Evolutionary conservation across 2,888 invertebrate genomes (phyloP), one percentile per base, ranked within the genome.

Genomic region (Cynaeus angustus): DNA sequence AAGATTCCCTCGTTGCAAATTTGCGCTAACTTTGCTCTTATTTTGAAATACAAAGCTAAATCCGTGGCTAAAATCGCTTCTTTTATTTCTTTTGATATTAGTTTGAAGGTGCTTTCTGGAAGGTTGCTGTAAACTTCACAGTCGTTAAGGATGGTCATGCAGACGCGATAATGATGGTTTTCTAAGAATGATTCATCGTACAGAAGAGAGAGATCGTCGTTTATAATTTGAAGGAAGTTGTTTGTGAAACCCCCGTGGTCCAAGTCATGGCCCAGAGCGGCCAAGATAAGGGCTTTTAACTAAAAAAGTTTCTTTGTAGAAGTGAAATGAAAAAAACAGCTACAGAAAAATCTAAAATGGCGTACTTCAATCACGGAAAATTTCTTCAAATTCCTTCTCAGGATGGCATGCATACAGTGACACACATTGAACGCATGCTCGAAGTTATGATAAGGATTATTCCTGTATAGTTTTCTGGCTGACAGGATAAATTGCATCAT

Each of bases 171-270:
- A 75, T 91, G 91, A 75, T 91, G 89, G 78, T 89, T 86, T 80
- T 91, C 90, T 58, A 90, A 82, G 71, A 87, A 85, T 0, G 90
- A 90, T 8, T 86, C 85, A 55, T 84, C 85, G 82, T 91, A 91
- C 81, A 91, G 86, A 61, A 82, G 80, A 0, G 88, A 82, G 8
- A 90, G 83, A 0, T 87, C 86, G 66, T 90, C 88, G 71, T 88
- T 87, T 71, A 86, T 85, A 7, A 89, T 82, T 65, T 86, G 80
- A 3, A 90, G 82, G 82, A 87, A 91, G 80, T 89, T 90, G 79
- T 90, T 90, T 72, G 90, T 90, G 78, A 83, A 86, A 0, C 90
- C 91, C 0, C 87, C 88, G 77, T 91, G 91, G 82, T 91, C 90
- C 50, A 90, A 74, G 80, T 91, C 91, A 77, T 91, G 91, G 78